Conservation (phyloP, 1,140 invertebrate genomes). For the Sesamia nonagrioides region DNA sequence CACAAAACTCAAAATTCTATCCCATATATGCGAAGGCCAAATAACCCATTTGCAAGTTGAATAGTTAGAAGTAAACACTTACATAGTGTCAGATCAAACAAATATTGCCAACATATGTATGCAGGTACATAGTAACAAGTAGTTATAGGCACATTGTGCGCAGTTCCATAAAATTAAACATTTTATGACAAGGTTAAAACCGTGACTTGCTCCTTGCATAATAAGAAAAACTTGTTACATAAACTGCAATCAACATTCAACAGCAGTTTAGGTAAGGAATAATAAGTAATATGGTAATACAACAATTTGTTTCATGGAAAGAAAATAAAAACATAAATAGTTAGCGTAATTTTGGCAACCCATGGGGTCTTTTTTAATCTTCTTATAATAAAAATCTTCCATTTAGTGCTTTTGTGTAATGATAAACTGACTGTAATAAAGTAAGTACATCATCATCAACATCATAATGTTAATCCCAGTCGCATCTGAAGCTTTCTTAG, state of each 20-base stretch:
- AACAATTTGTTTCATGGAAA: no score
- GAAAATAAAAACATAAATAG: no score
- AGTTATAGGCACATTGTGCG: background rate
- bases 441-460: no score
- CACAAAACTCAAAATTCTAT: constrained; percentile 13
- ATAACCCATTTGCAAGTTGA: constrained; percentile 9
- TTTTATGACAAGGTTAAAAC: constrained; percentile 12
- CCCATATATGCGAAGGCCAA: background rate
- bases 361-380: no score
- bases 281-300: no score
- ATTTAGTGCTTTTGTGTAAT: no score
- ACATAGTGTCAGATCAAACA: constrained; percentile 32
- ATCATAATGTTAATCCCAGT: no score
- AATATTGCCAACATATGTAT: constrained; percentile 2
- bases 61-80: constrained; percentile 22
- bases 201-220: background rate
- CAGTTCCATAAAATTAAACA: background rate
- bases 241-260: background rate
- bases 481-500: no score
- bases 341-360: no score
- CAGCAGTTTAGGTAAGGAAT: background rate
- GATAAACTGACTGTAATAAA: no score
- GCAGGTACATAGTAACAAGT: constrained; percentile 4
- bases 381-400: no score
- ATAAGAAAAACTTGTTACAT: background rate